Percentiles rank a stretch among this genome's conserved stretches.
Evolutionary conservation across 1,140 invertebrate species (phyloP).

Genomic region (Hyposmocoma kahamanoa): DNA sequence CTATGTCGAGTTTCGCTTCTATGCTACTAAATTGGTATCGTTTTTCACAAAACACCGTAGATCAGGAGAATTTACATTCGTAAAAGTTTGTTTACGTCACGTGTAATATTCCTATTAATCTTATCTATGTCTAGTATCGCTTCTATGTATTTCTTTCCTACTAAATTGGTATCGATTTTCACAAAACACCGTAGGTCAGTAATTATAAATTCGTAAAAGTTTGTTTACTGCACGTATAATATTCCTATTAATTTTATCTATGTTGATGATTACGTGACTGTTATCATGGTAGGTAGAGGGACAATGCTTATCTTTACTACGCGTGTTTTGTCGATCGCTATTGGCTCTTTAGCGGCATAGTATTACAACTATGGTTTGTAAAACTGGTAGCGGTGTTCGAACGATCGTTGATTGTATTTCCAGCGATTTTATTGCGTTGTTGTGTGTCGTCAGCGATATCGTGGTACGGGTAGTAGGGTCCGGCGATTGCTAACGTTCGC

Average conservation of each 20-base stretch:
- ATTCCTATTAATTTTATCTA: constrained; percentile 18
- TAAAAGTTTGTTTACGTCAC: constrained; percentile 24
- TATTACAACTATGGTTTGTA: neutral
- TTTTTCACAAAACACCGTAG: too few relatives aligned
- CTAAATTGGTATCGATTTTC: too few relatives aligned
- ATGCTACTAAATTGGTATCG: too few relatives aligned
- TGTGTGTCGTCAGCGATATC: constrained; percentile 29
- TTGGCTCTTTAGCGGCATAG: neutral
- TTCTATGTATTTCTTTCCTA: too few relatives aligned
- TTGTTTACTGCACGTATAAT: constrained; percentile 28
- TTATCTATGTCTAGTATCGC: constrained; percentile 24
- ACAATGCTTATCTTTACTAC: constrained; percentile 33
- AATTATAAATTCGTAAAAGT: constrained; percentile 11
- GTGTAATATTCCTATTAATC: constrained; percentile 17
- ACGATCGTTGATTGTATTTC: constrained; percentile 4
- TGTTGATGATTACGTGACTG: constrained; percentile 28
- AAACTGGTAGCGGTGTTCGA: neutral
- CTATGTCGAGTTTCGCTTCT: too few relatives aligned
- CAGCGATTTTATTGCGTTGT: constrained; percentile 25
- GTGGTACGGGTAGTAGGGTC: constrained; percentile 56
- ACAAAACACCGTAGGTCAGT: too few relatives aligned
- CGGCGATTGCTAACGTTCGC: constrained; percentile 60
- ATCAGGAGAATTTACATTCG: too few relatives aligned
- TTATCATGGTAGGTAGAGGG: constrained; percentile 41
- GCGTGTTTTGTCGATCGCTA: constrained; percentile 8